A percentile compares a stretch with the other conserved stretches of the same genome.
Conservation (phyloP, 2,113 vertebrate species). For the Pedionomus torquatus region DNA sequence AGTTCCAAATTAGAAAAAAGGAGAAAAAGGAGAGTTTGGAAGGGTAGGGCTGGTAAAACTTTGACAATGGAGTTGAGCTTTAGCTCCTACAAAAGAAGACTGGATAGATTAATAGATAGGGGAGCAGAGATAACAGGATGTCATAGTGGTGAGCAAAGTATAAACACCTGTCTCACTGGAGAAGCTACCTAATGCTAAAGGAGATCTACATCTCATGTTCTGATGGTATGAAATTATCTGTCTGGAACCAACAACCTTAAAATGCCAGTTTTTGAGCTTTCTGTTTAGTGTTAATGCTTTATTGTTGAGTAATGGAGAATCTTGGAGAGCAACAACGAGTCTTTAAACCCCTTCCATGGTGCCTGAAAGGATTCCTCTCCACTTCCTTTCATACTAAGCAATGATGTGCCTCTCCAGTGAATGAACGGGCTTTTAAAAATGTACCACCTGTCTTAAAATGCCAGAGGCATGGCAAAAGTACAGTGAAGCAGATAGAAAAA, state of each 20-base stretch:
- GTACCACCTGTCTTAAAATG: neutral
- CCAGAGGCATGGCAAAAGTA: neutral
- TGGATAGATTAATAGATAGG: fast-evolving
- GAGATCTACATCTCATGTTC: neutral
- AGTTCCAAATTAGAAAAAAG: neutral
- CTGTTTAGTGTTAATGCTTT: neutral
- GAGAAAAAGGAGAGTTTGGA: neutral
- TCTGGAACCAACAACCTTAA: neutral
- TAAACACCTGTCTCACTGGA: neutral
- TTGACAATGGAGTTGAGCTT: neutral
- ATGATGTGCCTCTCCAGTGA: neutral
- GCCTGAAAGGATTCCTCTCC: neutral
- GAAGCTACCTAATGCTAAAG: neutral
- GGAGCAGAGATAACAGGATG: neutral
- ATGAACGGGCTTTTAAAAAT: neutral
- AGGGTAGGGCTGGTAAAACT: neutral
- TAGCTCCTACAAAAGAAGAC: neutral
- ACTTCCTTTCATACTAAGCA: neutral
- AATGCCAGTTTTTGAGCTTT: neutral
- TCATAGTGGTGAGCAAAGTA: fast-evolving
- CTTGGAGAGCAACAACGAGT: neutral
- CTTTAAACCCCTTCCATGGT: neutral
- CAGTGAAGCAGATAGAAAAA: neutral
- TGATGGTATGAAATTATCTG: neutral
- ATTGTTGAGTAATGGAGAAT: neutral